Percentiles rank a stretch among this genome's conserved stretches.
Conservation (phyloP, 2,797 vertebrate species). For the Eutrigla gurnardus region DNA sequence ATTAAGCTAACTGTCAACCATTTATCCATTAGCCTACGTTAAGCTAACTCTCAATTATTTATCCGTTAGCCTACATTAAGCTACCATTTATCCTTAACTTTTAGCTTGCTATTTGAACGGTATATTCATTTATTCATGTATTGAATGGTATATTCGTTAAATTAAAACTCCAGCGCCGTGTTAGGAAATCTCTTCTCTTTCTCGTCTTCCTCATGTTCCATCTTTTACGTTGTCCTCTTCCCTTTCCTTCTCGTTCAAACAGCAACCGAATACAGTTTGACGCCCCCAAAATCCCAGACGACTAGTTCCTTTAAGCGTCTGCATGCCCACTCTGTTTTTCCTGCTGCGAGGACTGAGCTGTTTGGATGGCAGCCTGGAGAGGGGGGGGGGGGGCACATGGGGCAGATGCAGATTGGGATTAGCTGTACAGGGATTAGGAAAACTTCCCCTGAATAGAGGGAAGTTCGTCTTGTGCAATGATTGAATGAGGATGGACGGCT, state of each 20-base stretch:
- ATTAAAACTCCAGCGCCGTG: not conserved
- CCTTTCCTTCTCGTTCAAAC: constrained; percentile 21
- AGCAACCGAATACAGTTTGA: constrained; percentile 8
- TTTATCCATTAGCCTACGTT: too few relatives aligned
- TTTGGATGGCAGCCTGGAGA: constrained; percentile 37
- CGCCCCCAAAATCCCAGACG: constrained; percentile 18
- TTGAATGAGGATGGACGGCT: not conserved
- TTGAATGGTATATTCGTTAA: not conserved
- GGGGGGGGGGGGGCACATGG: constrained; percentile 6
- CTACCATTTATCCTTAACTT: not conserved
- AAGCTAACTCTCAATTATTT: too few relatives aligned
- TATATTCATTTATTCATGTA: not conserved
- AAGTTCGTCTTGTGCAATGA: constrained; percentile 36
- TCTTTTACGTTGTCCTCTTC: not conserved
- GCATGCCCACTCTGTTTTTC: constrained; percentile 13
- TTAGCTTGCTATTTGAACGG: too few relatives aligned
- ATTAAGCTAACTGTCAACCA: too few relatives aligned
- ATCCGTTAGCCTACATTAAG: not conserved
- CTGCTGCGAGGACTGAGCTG: constrained; percentile 41
- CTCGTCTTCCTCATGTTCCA: not conserved
- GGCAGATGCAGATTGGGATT: constrained; percentile 53
- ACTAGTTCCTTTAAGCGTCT: constrained; percentile 14
- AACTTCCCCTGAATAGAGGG: constrained; percentile 28
- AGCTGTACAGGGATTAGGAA: constrained; percentile 57
- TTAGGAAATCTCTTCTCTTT: not conserved